These are phyloP conservation scores for Pollenia amentaria DNA, from an alignment of 2,888 invertebrate species.

Conservation along the genomic window DNA sequence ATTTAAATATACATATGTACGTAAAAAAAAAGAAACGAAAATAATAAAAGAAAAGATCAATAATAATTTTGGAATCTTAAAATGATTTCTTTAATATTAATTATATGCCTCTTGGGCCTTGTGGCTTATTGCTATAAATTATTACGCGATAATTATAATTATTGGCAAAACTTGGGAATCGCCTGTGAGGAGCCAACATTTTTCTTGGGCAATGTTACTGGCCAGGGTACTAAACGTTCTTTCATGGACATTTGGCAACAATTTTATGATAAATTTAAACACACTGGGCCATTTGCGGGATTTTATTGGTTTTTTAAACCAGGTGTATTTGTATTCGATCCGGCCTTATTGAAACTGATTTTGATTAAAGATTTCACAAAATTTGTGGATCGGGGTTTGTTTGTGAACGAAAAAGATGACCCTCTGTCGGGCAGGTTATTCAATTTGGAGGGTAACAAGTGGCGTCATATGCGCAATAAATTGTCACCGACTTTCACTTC, in stretches of 20 bases:
- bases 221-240: slow-evolving; percentile 73
- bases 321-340: slow-evolving; percentile 78
- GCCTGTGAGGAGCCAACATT: slow-evolving; percentile 54
- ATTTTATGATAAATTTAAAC: slow-evolving; percentile 67
- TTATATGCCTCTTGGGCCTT: slow-evolving; percentile 20
- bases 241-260: slow-evolving; percentile 74
- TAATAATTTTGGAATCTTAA: neutral
- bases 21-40: neutral
- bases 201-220: slow-evolving; percentile 62
- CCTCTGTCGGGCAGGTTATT: slow-evolving; percentile 83
- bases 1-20: too few relatives aligned
- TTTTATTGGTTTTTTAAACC: slow-evolving; percentile 80
- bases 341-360: slow-evolving; percentile 78
- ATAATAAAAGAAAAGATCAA: slow-evolving; percentile 33
- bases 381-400: slow-evolving; percentile 83
- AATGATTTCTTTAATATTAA: slow-evolving; percentile 35
- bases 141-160: slow-evolving; percentile 50
- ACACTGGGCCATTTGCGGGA: slow-evolving; percentile 77
- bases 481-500: slow-evolving; percentile 83
- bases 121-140: slow-evolving; percentile 17
- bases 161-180: slow-evolving; percentile 68
- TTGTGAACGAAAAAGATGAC: slow-evolving; percentile 81
- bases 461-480: slow-evolving; percentile 84
- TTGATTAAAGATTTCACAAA: slow-evolving; percentile 81
- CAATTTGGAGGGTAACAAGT: slow-evolving; percentile 81